phyloP scores from a whole-genome alignment of 2,888 invertebrate genomes.

The Dynastes tityus region DNA sequence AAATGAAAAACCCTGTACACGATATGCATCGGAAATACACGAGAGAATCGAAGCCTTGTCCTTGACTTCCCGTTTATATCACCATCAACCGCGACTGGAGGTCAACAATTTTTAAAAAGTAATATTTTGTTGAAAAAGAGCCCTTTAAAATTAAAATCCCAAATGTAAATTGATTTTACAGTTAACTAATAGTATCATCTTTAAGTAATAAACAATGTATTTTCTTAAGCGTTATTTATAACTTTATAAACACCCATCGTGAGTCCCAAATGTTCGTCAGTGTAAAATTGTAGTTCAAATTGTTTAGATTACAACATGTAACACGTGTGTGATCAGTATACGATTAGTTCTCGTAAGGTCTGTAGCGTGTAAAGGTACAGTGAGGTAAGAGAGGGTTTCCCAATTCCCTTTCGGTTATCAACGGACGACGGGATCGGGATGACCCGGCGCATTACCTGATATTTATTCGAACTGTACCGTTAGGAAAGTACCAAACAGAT shows the following conservation, averaged over 20 bases:
- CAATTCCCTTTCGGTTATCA: slow-evolving; percentile 7
- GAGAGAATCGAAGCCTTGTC: too few relatives aligned
- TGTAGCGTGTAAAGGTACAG: not conserved
- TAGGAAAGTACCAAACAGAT: slow-evolving; percentile 15
- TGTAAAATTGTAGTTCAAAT: slow-evolving; percentile 15
- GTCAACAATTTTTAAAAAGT: too few relatives aligned
- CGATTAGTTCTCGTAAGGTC: not conserved
- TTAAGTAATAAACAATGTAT: slow-evolving; percentile 9
- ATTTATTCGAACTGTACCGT: slow-evolving; percentile 19
- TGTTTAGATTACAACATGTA: slow-evolving; percentile 19
- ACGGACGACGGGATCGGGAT: not conserved
- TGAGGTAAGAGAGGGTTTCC: not conserved
- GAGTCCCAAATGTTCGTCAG: slow-evolving; percentile 22
- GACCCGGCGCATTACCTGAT: not conserved
- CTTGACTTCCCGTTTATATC: too few relatives aligned
- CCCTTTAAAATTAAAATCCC: too few relatives aligned
- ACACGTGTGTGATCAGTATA: too few relatives aligned
- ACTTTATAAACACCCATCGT: slow-evolving; percentile 17
- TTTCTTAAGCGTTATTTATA: slow-evolving; percentile 18
- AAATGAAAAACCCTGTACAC: too few relatives aligned
- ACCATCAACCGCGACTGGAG: too few relatives aligned
- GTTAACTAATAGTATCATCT: not conserved
- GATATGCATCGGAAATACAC: too few relatives aligned
- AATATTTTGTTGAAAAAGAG: too few relatives aligned
- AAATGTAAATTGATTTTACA: not conserved